phyloP scores from a whole-genome alignment of 2,113 vertebrate genomes.

The Zosterops borbonicus region DNA sequence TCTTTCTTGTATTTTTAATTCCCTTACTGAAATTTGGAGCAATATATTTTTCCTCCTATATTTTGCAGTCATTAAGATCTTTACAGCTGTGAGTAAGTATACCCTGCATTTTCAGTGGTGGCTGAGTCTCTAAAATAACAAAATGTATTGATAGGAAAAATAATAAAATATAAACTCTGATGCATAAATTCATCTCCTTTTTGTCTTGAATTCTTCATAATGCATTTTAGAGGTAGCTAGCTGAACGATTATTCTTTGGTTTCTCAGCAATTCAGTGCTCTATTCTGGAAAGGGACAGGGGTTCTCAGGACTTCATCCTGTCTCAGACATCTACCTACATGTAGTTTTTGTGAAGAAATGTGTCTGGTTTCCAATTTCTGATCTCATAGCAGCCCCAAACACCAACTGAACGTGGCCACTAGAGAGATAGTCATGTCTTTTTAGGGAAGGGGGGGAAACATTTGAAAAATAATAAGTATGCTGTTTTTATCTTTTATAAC shows the following conservation, averaged over 20 bases:
- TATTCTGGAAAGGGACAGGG: background rate
- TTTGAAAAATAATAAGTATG: background rate
- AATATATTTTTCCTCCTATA: background rate
- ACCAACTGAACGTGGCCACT: fast-evolving
- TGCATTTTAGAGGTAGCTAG: background rate
- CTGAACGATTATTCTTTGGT: background rate
- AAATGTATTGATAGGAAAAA: background rate
- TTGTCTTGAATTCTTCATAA: background rate
- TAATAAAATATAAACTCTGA: background rate
- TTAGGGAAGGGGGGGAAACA: fast-evolving
- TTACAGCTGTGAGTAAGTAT: background rate
- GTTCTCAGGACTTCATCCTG: background rate
- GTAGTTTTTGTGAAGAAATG: background rate
- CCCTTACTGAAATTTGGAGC: background rate
- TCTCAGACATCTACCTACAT: background rate
- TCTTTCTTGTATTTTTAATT: background rate
- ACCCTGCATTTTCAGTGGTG: background rate
- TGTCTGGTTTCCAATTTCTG: background rate
- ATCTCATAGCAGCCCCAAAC: background rate
- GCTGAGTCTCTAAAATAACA: background rate
- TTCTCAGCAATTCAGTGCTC: background rate
- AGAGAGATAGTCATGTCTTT: background rate
- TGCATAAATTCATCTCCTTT: background rate
- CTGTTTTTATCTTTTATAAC: background rate
- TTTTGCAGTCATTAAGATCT: background rate